A percentile compares a stretch with the other conserved stretches of the same genome.
Evolutionary conservation across 2,113 vertebrate species (phyloP).

Genomic region (Amphiprion ocellaris): DNA sequence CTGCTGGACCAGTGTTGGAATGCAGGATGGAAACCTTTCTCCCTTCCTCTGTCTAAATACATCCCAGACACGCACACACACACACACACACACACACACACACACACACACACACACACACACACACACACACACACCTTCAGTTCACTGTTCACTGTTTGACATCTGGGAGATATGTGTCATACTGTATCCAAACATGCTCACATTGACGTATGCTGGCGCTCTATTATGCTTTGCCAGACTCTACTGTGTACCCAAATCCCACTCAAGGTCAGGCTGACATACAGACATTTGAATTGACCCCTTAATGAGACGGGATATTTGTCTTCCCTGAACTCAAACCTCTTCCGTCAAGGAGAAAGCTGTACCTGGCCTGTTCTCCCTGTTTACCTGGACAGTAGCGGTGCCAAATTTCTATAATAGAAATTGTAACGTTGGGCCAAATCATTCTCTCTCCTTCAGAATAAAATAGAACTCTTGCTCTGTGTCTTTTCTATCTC

Average conservation of each 20-base stretch:
- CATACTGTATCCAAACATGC: conserved; percentile 29
- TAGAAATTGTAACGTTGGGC: neutral
- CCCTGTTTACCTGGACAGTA: conserved; percentile 1
- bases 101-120: conserved; percentile 34
- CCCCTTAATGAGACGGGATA: neutral
- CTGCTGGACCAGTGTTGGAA: conserved; percentile 53
- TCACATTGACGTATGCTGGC: neutral
- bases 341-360: neutral
- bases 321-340: conserved; percentile 2
- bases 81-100: conserved; percentile 31
- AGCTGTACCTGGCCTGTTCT: conserved; percentile 12
- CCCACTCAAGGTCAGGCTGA: neutral
- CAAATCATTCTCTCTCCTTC: neutral
- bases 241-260: neutral
- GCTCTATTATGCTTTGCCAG: neutral
- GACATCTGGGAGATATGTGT: conserved; percentile 48
- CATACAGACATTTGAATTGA: neutral
- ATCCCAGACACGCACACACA: conserved; percentile 38
- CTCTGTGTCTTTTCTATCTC: conserved; percentile 21
- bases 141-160: conserved; percentile 49
- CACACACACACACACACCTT: conserved; percentile 33
- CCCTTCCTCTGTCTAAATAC: conserved; percentile 21
- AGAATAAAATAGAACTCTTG: conserved; percentile 3
- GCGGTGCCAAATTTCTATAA: neutral
- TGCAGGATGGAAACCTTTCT: conserved; percentile 40